Evolutionary conservation across 2,888 invertebrate species (phyloP), one percentile per base, ranked within the genome.

Genomic region (Dendrolimus pini): DNA sequence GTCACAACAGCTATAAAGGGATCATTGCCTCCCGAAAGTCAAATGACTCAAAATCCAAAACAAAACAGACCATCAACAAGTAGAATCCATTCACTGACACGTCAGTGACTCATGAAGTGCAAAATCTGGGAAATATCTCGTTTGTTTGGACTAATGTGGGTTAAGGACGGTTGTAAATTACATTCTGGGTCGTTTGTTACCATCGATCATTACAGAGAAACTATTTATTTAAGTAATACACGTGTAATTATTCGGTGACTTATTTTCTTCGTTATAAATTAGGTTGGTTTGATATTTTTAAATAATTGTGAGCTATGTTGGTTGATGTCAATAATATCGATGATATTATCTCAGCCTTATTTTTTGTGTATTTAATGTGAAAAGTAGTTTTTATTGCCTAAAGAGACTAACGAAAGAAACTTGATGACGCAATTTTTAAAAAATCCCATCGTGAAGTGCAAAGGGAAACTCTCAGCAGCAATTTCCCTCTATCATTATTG

Each of bases 161-260:
- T 74, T 72, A 74, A 75, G 72, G 75, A 62, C 70, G 56, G 54
- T 54, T 57, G 61, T 65, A 60, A 63, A 42, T 65, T 62, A 57
- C 62, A 63, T 67, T 67, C 64, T 67, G 62, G 60, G 60, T 59
- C 58, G 61, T 63, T 63, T 62, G 57, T 65, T 65, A 62, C 59
- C 67, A 67, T 76, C 67, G 64, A 68, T 70, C 68, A 69, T 69
- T 65, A 60, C 56, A 62, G 61, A 67, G 65, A 67, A 68, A 64
- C 30, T 65, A 56, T 63, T 64, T 62, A 59, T 60, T 63, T 63
- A 58, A 30, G 30, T 59, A 62, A 62, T 61, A 57, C 7, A 41
- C 53, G 13, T 55, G 58, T 54, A 58, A 60, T 64, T 72, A 55
- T 54, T 52, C 61, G 59, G 52, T 60, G 57, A 52, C 14, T 54